Conservation (phyloP, 2,888 invertebrate genomes). For the Xestobium rufovillosum region DNA sequence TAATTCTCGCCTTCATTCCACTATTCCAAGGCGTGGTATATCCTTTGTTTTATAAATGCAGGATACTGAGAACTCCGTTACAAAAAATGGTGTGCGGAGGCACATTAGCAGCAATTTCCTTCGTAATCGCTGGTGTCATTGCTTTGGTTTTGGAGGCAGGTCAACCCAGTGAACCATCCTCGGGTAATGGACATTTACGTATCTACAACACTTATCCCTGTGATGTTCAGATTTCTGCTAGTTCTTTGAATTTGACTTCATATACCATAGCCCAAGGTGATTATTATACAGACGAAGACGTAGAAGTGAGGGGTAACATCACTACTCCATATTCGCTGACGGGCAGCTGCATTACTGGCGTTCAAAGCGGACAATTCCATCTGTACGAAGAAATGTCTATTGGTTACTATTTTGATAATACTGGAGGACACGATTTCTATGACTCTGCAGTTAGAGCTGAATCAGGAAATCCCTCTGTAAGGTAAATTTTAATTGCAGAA, state of each 20-base stretch:
- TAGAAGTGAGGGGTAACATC: slow-evolving; percentile 6
- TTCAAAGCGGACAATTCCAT: background rate
- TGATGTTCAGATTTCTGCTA: slow-evolving; percentile 30
- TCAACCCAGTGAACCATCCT: slow-evolving; percentile 51
- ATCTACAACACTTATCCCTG: slow-evolving; percentile 63
- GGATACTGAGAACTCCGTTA: slow-evolving; percentile 64
- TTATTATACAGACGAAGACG: slow-evolving; percentile 8
- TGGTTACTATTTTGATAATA: slow-evolving; percentile 17
- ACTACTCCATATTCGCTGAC: background rate
- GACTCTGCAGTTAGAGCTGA: slow-evolving; percentile 14
- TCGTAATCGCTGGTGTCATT: slow-evolving; percentile 80
- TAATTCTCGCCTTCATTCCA: slow-evolving; percentile 81
- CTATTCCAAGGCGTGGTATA: slow-evolving; percentile 74
- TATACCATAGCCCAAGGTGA: background rate
- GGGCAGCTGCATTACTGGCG: background rate
- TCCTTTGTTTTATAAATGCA: slow-evolving; percentile 63
- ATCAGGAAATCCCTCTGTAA: slow-evolving; percentile 11
- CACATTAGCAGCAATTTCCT: slow-evolving; percentile 74
- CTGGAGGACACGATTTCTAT: background rate
- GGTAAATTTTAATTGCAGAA: too few species aligned
- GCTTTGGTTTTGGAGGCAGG: slow-evolving; percentile 70
- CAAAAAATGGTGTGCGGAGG: slow-evolving; percentile 87
- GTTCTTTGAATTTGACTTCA: background rate
- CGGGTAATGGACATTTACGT: slow-evolving; percentile 56
- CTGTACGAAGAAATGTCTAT: slow-evolving; percentile 16